phyloP scores from a whole-genome alignment of 2,797 vertebrate genomes.

The Acanthis flammea region DNA sequence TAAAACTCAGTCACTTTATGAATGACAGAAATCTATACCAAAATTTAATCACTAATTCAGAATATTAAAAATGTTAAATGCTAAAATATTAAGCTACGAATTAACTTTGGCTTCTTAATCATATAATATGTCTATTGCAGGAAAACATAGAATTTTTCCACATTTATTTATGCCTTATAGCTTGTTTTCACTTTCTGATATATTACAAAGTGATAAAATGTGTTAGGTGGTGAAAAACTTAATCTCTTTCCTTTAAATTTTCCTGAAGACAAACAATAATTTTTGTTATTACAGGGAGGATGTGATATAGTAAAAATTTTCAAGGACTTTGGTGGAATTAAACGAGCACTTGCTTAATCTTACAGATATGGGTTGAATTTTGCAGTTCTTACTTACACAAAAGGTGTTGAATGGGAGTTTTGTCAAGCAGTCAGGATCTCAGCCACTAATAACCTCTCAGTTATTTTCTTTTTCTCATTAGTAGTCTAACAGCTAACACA shows the following conservation, averaged over 20 bases:
- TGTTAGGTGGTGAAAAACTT: not conserved
- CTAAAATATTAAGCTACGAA: not conserved
- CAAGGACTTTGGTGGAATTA: not conserved
- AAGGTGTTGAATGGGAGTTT: constrained; percentile 51
- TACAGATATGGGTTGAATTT: not conserved
- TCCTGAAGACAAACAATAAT: not conserved
- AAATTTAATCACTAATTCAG: not conserved
- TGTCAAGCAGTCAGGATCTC: constrained; percentile 41
- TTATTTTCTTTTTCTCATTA: constrained; percentile 61
- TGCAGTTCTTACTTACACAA: constrained; percentile 25
- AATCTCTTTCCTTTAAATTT: not conserved
- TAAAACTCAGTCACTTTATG: not conserved
- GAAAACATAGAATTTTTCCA: not conserved
- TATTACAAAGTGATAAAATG: not conserved
- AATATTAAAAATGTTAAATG: not conserved
- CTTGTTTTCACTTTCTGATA: not conserved
- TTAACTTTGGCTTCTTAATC: not conserved
- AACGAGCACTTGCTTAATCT: constrained; percentile 2
- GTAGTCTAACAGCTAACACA: constrained; percentile 25
- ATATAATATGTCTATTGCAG: not conserved
- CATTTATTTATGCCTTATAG: not conserved
- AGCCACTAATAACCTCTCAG: constrained; percentile 30
- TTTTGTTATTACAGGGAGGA: not conserved
- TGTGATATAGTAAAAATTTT: not conserved
- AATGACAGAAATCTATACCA: not conserved